phyloP scores from a whole-genome alignment of 2,797 vertebrate genomes.

The Sylvilagus floridanus region DNA sequence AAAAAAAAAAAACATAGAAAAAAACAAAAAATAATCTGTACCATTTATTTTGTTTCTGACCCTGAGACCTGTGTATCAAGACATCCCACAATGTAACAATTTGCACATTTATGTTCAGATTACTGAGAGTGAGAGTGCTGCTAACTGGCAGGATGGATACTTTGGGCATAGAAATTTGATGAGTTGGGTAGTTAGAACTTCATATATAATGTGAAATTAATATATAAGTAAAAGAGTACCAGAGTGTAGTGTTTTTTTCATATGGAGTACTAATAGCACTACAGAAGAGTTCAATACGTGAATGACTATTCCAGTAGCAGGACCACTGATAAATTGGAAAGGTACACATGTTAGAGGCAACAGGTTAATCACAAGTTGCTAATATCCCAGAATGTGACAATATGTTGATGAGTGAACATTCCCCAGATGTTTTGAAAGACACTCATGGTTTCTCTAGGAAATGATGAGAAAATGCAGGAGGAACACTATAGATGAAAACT shows the following conservation, averaged over 20 bases:
- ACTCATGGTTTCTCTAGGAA: not conserved
- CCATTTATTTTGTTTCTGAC: slow-evolving; percentile 60
- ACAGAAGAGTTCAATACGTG: not conserved
- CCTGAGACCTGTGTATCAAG: slow-evolving; percentile 53
- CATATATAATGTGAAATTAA: slow-evolving; percentile 60
- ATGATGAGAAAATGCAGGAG: not conserved
- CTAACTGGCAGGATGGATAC: not conserved
- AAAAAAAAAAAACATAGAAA: slow-evolving; percentile 56
- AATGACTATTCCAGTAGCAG: not conserved
- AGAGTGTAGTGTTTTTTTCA: not conserved
- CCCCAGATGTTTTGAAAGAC: not conserved
- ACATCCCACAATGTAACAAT: slow-evolving; percentile 35
- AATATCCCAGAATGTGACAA: not conserved
- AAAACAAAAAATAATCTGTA: not conserved
- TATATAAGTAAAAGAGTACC: slow-evolving; percentile 38
- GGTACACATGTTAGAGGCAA: not conserved
- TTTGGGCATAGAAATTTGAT: slow-evolving; percentile 14
- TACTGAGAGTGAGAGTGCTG: not conserved
- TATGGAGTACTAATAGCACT: not conserved
- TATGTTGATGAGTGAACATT: not conserved
- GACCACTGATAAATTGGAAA: not conserved
- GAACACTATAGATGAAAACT: not conserved
- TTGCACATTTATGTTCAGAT: not conserved
- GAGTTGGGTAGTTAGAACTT: not conserved
- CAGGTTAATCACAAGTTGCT: not conserved